These are phyloP conservation scores for Sicus ferrugineus DNA, from an alignment of 2,888 invertebrate species.

Conservation along the genomic window DNA sequence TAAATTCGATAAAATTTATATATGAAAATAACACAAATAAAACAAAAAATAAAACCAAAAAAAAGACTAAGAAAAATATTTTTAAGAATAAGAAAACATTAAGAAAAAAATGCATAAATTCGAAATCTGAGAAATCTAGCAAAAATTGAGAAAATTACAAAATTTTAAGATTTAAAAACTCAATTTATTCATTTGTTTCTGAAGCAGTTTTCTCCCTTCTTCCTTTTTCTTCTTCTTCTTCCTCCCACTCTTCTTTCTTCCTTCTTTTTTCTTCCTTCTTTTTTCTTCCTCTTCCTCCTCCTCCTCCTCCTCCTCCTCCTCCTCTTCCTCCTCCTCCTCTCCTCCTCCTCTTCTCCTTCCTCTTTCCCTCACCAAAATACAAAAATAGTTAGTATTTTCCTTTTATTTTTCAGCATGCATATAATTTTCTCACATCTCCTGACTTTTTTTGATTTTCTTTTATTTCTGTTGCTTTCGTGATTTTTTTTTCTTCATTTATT, in stretches of 20 bases:
- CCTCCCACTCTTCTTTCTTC: not conserved
- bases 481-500: not conserved
- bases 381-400: not conserved
- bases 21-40: too few relatives aligned
- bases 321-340: not conserved
- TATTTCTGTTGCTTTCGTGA: not conserved
- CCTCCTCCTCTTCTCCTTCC: not conserved
- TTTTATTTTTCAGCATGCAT: constrained; percentile 9
- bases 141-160: not conserved
- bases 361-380: too few relatives aligned
- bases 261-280: not conserved
- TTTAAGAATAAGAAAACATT: not conserved
- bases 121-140: not conserved
- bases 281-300: not conserved
- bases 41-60: too few relatives aligned
- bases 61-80: too few relatives aligned
- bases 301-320: not conserved
- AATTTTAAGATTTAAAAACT: not conserved
- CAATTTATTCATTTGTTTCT: not conserved
- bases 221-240: not conserved
- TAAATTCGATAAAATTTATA: too few relatives aligned
- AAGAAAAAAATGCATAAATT: not conserved
- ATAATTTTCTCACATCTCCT: constrained; percentile 20
- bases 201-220: not conserved
- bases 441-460: not conserved